These are phyloP conservation scores for Himalopsyche japonica DNA, from an alignment of 2,888 invertebrate genomes.

Conservation along the genomic window DNA sequence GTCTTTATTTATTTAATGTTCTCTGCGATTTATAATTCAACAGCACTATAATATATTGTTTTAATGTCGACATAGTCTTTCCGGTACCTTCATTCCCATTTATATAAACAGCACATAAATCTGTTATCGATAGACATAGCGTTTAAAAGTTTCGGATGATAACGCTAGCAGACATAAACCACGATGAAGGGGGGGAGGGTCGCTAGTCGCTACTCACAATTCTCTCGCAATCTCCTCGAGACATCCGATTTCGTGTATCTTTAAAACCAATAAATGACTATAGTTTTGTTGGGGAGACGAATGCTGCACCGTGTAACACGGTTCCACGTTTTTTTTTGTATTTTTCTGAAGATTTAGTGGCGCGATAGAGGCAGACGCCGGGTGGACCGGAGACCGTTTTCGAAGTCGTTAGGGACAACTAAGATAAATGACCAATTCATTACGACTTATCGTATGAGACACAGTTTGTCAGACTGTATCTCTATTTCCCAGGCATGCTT, in stretches of 20 bases:
- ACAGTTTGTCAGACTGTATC: background rate
- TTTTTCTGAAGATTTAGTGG: background rate
- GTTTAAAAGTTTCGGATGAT: background rate
- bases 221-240: slow-evolving; percentile 12
- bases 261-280: background rate
- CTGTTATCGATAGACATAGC: slow-evolving; percentile 10
- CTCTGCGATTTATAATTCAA: background rate
- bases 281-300: background rate
- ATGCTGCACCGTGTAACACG: background rate
- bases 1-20: background rate
- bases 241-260: slow-evolving; percentile 10
- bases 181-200: background rate
- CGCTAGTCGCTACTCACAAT: no score
- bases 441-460: background rate
- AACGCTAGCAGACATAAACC: slow-evolving; percentile 13
- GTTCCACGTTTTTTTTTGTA: slow-evolving; percentile 10
- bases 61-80: background rate
- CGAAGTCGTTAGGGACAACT: background rate
- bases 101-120: slow-evolving; percentile 10
- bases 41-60: background rate
- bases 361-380: background rate
- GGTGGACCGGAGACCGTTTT: background rate
- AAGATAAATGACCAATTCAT: background rate
- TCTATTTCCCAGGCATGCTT: no score
- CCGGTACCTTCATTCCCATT: background rate